Base-by-base conservation (phyloP, 2,113 vertebrate genomes). In the Corythaeola cristata region DNA sequence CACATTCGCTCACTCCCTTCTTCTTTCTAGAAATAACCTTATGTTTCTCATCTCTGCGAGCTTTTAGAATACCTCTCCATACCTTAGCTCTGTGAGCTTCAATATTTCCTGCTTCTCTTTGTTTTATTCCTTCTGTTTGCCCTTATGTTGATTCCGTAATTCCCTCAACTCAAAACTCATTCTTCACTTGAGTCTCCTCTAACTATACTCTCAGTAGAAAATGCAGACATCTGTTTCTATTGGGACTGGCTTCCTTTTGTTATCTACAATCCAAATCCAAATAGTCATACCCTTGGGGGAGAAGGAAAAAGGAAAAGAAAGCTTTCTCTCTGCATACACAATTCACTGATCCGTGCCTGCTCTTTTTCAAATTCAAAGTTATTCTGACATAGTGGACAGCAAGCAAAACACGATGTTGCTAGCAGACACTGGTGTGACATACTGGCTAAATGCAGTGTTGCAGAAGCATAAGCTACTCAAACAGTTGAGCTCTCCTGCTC, bases 151-250 rank as follows among this genome's bases (percentile, higher is more conserved):
- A 26, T 68, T 79, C n/a, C 23, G 5, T 28, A 72, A 37, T 41
- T 63, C n/a, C 45, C 33, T 39, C 30, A 64, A 5, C 20, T 49
- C 5, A 2, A 50, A 8, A 14, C 4, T 12, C 8, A 8, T 44
- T 85, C 63, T 52, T 89, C 33, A 23, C 28, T 72, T 0, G 3
- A 73, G 14, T 35, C 37, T 85, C 28, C 66, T 84, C 13, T 50
- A 33, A 27, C 44, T 22, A 2, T 26, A 12, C 12, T 56, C 53
- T 76, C 35, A 45, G 50, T 9, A 82, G 76, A 47, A 85, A 59
- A 75, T 0, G 1, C 5, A 50, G 15, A 3, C 26, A 47, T 16
- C 33, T 2, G 0, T 30, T 89, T 49, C 62, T 62, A 0, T 8
- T 32, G 37, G 30, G 19, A 77, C 12, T 44, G 52, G 6, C 28